Evolutionary conservation across 2,888 invertebrate species (phyloP).

Genomic region (Trissolcus brochymenae): DNA sequence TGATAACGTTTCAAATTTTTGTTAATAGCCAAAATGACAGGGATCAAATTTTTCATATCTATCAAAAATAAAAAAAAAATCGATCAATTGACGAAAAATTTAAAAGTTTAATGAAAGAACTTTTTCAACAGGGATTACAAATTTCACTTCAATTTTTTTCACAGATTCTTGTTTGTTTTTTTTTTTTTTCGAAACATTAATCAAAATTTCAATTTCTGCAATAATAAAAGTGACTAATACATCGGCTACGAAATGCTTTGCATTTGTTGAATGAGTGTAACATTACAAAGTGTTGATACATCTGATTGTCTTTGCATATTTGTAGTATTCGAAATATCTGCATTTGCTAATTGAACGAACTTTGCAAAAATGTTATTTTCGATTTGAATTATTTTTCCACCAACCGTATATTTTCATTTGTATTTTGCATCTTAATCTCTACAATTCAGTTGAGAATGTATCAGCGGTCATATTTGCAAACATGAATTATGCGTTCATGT

Average conservation of each 20-base stretch:
- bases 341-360: slow-evolving; percentile 6
- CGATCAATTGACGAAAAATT: neutral
- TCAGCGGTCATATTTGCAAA: too few species aligned
- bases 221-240: neutral
- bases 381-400: neutral
- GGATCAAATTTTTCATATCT: neutral
- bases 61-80: neutral
- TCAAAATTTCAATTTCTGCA: neutral
- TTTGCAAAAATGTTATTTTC: neutral
- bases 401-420: too few species aligned
- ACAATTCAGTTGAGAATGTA: too few species aligned
- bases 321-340: slow-evolving; percentile 21
- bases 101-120: neutral
- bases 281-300: slow-evolving; percentile 14
- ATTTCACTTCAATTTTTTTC: neutral
- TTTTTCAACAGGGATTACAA: neutral
- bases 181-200: neutral
- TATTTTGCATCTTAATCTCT: too few species aligned
- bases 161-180: neutral
- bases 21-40: neutral
- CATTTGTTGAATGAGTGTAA: slow-evolving; percentile 3
- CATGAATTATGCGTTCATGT: neutral
- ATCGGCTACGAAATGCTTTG: neutral
- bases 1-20: slow-evolving; percentile 30
- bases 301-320: slow-evolving; percentile 16